These are phyloP conservation scores for Sparidentex hasta DNA, from an alignment of 2,797 vertebrate species.

Conservation along the genomic window DNA sequence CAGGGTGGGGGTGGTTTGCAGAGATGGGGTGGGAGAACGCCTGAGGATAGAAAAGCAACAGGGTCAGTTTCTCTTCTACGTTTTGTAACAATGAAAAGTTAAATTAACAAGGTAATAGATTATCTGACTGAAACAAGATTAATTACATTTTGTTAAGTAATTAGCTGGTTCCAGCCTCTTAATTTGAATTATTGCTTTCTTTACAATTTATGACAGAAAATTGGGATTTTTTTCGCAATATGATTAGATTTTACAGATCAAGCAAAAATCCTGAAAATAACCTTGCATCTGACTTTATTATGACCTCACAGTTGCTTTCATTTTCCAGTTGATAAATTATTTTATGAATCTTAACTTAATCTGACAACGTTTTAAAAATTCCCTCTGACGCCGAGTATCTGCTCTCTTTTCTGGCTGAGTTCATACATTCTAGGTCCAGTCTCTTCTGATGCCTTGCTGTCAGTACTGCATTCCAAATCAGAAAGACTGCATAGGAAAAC, in stretches of 20 bases:
- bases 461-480: conserved; percentile 92
- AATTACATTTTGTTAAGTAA: too few species aligned
- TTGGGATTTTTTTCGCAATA: too few species aligned
- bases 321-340: conserved; percentile 24
- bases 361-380: conserved; percentile 39
- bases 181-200: too few species aligned
- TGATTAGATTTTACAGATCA: too few species aligned
- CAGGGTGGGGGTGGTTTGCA: conserved; percentile 81
- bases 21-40: conserved; percentile 85
- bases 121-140: too few species aligned
- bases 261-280: too few species aligned
- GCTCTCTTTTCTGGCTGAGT: conserved; percentile 8
- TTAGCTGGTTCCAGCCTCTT: too few species aligned
- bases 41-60: conserved; percentile 44
- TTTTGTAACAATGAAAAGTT: too few species aligned
- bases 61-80: neutral
- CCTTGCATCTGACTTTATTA: conserved; percentile 27
- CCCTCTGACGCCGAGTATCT: conserved; percentile 23
- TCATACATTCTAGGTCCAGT: conserved; percentile 63
- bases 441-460: conserved; percentile 88
- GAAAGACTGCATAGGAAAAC: conserved; percentile 87
- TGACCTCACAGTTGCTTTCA: conserved; percentile 34
- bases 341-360: conserved; percentile 27
- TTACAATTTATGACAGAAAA: too few species aligned
- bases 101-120: too few species aligned